phyloP scores from a whole-genome alignment of 2,797 vertebrate species.

The Pipistrellus pygmaeus region DNA sequence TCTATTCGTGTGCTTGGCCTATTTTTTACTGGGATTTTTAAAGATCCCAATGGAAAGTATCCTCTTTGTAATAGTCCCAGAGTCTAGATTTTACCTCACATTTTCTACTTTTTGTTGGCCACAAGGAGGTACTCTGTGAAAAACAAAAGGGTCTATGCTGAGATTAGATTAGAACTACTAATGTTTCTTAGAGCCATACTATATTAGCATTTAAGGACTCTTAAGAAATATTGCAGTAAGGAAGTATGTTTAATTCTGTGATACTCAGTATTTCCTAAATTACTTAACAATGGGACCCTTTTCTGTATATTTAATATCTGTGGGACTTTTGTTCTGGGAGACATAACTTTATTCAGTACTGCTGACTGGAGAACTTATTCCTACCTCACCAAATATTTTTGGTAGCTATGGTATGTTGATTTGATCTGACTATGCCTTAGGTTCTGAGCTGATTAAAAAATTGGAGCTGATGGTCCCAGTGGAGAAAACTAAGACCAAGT shows the following conservation, averaged over 20 bases:
- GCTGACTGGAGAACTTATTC: neutral
- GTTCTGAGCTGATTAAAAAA: neutral
- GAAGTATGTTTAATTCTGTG: conserved; percentile 13
- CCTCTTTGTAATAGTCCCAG: neutral
- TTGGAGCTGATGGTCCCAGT: neutral
- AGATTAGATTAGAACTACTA: neutral
- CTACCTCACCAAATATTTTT: neutral
- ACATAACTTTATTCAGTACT: neutral
- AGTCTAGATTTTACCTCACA: neutral
- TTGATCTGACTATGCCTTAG: neutral
- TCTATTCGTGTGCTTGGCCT: neutral
- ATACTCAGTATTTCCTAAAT: neutral
- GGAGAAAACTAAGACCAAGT: neutral
- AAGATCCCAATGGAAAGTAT: neutral
- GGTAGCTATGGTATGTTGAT: neutral
- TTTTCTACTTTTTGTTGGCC: neutral
- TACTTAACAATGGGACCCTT: neutral
- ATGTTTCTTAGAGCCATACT: neutral
- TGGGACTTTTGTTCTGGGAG: neutral
- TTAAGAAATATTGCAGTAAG: neutral
- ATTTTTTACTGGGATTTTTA: neutral
- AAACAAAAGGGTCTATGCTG: neutral
- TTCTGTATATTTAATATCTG: neutral
- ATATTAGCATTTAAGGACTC: neutral
- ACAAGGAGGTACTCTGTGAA: neutral